Evolutionary conservation across 2,888 invertebrate genomes (phyloP).

Genomic region (Notodonta dromedarius): DNA sequence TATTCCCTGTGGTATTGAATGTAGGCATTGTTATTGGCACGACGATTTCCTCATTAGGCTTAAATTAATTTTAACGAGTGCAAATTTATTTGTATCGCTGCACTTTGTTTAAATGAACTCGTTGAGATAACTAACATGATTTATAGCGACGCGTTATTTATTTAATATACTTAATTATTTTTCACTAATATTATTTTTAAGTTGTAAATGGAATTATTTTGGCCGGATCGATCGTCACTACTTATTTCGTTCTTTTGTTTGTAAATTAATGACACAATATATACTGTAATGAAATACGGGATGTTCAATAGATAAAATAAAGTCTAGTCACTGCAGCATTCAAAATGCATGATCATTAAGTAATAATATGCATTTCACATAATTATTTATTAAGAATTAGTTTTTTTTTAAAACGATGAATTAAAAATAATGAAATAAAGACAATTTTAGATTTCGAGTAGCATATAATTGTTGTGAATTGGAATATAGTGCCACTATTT

Average conservation of each 20-base stretch:
- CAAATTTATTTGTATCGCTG: conserved; percentile 2
- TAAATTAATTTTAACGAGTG: background rate
- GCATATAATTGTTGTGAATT: conserved; percentile 31
- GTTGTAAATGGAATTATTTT: conserved; percentile 43
- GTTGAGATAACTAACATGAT: conserved; percentile 7
- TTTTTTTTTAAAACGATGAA: no score
- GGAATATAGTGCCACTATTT: conserved; percentile 13
- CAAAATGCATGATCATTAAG: conserved; percentile 48
- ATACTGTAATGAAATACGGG: conserved; percentile 31
- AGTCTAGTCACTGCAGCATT: conserved; percentile 79
- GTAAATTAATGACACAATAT: conserved; percentile 25
- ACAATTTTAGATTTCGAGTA: conserved; percentile 43
- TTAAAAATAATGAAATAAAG: conserved; percentile 44
- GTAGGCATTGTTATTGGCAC: background rate
- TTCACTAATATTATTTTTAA: conserved; percentile 46
- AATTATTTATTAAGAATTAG: conserved; percentile 22
- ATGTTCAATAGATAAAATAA: conserved; percentile 46
- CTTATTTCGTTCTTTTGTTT: background rate
- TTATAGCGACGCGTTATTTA: conserved; percentile 30
- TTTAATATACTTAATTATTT: conserved; percentile 31
- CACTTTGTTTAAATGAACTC: conserved; percentile 5
- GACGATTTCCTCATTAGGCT: conserved; percentile 2
- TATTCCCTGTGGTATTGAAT: background rate
- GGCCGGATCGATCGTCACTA: background rate
- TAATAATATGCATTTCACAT: conserved; percentile 44